Evolutionary conservation across 1,140 invertebrate species (phyloP).

Genomic region (Tetramorium simillimum): DNA sequence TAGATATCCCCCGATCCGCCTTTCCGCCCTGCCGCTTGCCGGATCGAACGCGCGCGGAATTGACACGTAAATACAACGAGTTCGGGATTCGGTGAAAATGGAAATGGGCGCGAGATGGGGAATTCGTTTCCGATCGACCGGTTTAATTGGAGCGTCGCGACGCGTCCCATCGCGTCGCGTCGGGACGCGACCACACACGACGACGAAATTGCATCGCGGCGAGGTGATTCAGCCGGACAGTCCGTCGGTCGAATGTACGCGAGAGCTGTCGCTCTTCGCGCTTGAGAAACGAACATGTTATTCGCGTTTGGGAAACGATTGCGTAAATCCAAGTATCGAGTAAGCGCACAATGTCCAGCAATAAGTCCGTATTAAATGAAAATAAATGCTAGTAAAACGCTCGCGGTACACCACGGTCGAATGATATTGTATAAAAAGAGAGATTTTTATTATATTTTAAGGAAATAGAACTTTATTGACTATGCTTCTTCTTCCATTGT

Average conservation of each 20-base stretch:
- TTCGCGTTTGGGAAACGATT: conserved; percentile 21
- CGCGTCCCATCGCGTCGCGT: conserved; percentile 22
- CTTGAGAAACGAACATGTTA: conserved; percentile 37
- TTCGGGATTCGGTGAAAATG: conserved; percentile 64
- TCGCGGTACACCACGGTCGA: too few relatives aligned
- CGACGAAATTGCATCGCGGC: conserved; percentile 64
- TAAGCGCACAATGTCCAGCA: background rate
- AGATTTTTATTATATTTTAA: too few relatives aligned
- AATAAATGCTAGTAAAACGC: background rate
- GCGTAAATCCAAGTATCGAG: background rate
- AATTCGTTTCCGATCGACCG: conserved; percentile 63
- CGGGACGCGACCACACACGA: conserved; percentile 55
- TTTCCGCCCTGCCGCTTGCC: background rate
- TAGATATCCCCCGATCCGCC: conserved; percentile 65
- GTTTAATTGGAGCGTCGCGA: conserved; percentile 71
- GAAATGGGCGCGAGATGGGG: conserved; percentile 64
- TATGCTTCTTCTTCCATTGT: too few relatives aligned
- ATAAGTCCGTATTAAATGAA: background rate
- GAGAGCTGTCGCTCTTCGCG: background rate
- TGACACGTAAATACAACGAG: conserved; percentile 73
- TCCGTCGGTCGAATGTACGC: background rate
- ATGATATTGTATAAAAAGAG: too few relatives aligned
- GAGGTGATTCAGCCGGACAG: conserved; percentile 14
- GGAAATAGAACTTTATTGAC: too few relatives aligned
- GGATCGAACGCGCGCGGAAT: conserved; percentile 59